Base-by-base conservation (phyloP, 1,140 invertebrate species). In the Drosophila sturtevanti region DNA sequence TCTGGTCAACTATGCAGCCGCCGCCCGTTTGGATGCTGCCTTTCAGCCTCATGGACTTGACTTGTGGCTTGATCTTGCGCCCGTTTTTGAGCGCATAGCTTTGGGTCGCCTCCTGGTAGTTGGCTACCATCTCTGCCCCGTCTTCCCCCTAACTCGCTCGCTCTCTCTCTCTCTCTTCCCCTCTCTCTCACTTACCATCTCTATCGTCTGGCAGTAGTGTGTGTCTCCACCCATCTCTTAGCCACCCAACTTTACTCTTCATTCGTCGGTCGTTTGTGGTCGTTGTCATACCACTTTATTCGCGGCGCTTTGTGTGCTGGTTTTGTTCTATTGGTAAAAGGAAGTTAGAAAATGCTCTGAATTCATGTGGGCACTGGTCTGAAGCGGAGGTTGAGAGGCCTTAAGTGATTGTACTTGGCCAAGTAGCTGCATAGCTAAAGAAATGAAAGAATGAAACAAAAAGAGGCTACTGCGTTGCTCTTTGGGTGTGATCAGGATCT, bases 291-390 rank as follows among this genome's bases (percentile, higher is more conserved):
- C 73, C 66, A 63, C 74, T 81, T 68, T 73, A 68, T 68, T 61
- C 37, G 63, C 75, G 56, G 60, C 63, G 44, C 67, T 68, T 58
- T 75, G 41, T 58, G 68, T 58, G 68, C 66, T 70, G 65, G 31
- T 79, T 82, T 76, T 68, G 63, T 87, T 86, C 82, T 89, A 89
- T 89, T 89, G 84, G 82, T 65, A 74, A 72, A 82, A 89, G 82
- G 82, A 89, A 87, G 82, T 87, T 89, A 89, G 84, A 79, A 82
- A 87, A 79, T 84, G 82, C 84, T 89, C 84, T 79, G 76, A 72
- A 79, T 87, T 73, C 84, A 69, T 67, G 68, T 70, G 77, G 75
- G 68, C 74, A 24, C 66, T 71, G 70, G 37, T 18, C 65, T 22
- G 35, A 51, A 62, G 60, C 58, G 60, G 78, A 71, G 79, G 68